These are phyloP conservation scores for Tympanoctomys barrerae DNA, from an alignment of 2,797 vertebrate species.

Conservation along the genomic window DNA sequence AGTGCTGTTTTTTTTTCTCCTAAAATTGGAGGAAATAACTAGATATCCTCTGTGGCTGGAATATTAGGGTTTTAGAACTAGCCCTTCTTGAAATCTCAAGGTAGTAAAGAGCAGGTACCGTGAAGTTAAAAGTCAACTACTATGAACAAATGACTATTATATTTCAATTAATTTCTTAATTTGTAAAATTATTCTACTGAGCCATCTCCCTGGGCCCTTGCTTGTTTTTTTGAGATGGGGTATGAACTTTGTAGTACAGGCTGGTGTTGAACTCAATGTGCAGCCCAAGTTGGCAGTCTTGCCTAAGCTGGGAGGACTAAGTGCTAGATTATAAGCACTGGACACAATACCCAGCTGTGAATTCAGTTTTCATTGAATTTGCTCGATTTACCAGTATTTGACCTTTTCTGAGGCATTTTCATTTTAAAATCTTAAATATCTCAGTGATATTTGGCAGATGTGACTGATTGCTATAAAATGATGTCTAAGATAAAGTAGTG, in stretches of 20 bases:
- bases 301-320: neutral
- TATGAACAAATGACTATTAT: neutral
- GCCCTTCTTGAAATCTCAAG: neutral
- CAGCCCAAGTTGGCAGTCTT: neutral
- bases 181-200: neutral
- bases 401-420: neutral
- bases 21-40: neutral
- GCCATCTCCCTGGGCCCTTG: too few species aligned
- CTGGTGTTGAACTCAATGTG: neutral
- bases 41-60: neutral
- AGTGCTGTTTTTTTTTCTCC: neutral
- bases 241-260: neutral
- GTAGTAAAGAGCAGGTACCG: neutral
- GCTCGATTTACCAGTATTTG: neutral
- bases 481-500: neutral
- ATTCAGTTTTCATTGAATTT: neutral
- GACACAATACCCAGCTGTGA: rapidly evolving
- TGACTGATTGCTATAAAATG: neutral
- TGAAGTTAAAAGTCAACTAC: neutral
- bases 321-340: neutral
- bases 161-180: neutral
- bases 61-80: neutral
- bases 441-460: neutral
- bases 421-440: neutral
- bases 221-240: neutral